A percentile compares a stretch with the other conserved stretches of the same genome.
These are phyloP conservation scores for Rhinoptilus africanus DNA, from an alignment of 2,113 vertebrate genomes.

Conservation along the genomic window DNA sequence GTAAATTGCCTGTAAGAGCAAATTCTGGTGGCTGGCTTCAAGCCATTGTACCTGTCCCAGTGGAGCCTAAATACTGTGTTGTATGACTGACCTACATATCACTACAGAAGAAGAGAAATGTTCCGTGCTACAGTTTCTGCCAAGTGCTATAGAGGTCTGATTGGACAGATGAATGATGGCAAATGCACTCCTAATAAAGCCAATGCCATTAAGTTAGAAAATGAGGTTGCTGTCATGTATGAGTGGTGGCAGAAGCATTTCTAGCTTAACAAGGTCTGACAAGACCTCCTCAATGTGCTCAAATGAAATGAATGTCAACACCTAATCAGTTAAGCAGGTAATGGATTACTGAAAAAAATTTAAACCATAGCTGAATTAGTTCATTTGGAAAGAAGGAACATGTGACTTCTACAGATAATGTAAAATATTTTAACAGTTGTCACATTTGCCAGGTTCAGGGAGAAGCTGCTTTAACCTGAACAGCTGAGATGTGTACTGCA, in stretches of 20 bases:
- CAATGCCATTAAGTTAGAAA: constrained; percentile 55
- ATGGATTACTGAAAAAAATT: constrained; percentile 44
- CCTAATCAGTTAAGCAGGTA: constrained; percentile 62
- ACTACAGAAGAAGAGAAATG: constrained; percentile 37
- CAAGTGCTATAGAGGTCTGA: constrained; percentile 41
- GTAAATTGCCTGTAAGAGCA: neutral
- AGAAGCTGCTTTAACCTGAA: constrained; percentile 38
- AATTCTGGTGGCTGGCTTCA: neutral
- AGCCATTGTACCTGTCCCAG: constrained; percentile 30
- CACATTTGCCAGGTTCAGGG: neutral
- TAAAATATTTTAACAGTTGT: constrained; percentile 48
- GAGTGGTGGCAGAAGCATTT: constrained; percentile 55
- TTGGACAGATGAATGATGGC: constrained; percentile 45
- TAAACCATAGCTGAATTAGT: neutral
- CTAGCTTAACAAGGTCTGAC: constrained; percentile 56
- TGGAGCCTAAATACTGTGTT: constrained; percentile 11
- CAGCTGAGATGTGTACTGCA: neutral
- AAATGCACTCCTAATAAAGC: constrained; percentile 36
- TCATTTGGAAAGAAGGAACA: constrained; percentile 28
- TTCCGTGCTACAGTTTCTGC: constrained; percentile 29
- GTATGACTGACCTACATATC: constrained; percentile 64
- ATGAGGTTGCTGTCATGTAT: constrained; percentile 53
- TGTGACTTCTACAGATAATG: neutral
- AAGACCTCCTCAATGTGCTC: constrained; percentile 40
- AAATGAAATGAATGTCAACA: constrained; percentile 53